Conservation (phyloP, 2,888 invertebrate species). For the Drosophila lutescens region DNA sequence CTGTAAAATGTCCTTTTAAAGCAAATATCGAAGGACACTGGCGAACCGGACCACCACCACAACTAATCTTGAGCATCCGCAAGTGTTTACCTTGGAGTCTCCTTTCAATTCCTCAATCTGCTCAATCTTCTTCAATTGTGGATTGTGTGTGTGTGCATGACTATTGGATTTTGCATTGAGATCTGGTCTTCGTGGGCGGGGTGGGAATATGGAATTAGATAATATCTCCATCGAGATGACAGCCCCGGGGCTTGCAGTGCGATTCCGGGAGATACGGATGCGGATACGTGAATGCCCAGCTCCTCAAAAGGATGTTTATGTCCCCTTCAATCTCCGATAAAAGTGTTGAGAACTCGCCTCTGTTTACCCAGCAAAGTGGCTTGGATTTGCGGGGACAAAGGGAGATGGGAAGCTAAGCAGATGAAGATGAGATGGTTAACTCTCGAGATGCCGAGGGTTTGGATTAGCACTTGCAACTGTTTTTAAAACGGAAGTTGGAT, state of each 20-base stretch:
- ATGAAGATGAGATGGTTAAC: conserved; percentile 47
- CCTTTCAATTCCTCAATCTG: conserved; percentile 56
- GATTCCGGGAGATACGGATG: conserved; percentile 25
- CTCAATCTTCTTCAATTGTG: conserved; percentile 69
- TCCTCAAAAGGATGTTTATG: conserved; percentile 33
- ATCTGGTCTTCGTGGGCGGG: conserved; percentile 23
- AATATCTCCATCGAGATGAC: conserved; percentile 44
- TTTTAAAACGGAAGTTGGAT: conserved; percentile 2
- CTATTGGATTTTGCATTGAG: conserved; percentile 72
- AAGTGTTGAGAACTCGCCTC: conserved; percentile 37
- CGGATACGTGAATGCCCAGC: conserved; percentile 20
- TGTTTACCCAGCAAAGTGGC: conserved; percentile 62
- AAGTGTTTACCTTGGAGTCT: conserved; percentile 72
- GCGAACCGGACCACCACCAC: conserved; percentile 63
- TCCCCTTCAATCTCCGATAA: conserved; percentile 34
- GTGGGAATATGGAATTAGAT: conserved; percentile 55
- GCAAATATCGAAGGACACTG: conserved; percentile 58
- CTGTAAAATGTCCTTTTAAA: conserved; percentile 73
- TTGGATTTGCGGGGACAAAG: conserved; percentile 9
- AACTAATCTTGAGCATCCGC: conserved; percentile 75
- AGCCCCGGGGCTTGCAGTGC: conserved; percentile 15
- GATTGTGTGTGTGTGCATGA: conserved; percentile 75
- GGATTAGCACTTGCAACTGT: conserved; percentile 33
- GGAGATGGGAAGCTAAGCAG: conserved; percentile 11
- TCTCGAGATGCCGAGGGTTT: conserved; percentile 34